phyloP scores from a whole-genome alignment of 2,797 vertebrate genomes.

The Geotrypetes seraphini region DNA sequence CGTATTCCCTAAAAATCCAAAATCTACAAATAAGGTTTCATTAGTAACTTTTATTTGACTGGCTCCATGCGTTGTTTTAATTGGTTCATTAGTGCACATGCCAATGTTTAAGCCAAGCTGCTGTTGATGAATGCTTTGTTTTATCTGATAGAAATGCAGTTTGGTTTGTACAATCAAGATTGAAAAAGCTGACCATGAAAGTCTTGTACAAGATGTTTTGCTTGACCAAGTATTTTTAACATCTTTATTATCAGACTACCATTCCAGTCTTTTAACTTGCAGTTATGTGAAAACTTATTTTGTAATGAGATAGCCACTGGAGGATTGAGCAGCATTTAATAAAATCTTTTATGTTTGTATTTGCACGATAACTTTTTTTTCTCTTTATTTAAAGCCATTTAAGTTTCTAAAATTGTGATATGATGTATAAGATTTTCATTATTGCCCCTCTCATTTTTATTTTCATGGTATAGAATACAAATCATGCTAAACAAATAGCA shows the following conservation, averaged over 20 bases:
- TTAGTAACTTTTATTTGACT: too few relatives aligned
- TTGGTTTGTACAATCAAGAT: slow-evolving; percentile 23
- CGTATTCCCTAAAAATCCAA: too few relatives aligned
- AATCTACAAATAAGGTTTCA: too few relatives aligned
- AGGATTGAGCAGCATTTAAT: slow-evolving; percentile 82
- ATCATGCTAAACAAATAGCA: too few relatives aligned
- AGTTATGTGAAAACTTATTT: slow-evolving; percentile 74
- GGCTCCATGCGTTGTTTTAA: too few relatives aligned
- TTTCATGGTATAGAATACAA: too few relatives aligned
- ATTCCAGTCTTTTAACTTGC: slow-evolving; percentile 79
- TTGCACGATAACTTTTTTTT: too few relatives aligned
- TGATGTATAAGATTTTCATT: too few relatives aligned
- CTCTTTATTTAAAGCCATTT: too few relatives aligned
- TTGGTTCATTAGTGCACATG: too few relatives aligned
- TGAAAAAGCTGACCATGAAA: slow-evolving; percentile 23
- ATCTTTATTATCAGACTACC: slow-evolving; percentile 75
- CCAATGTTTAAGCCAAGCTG: not conserved
- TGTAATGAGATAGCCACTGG: slow-evolving; percentile 77
- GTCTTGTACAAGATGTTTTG: slow-evolving; percentile 49
- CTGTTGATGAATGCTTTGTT: slow-evolving; percentile 29
- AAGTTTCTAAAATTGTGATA: too few relatives aligned
- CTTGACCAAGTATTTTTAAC: slow-evolving; percentile 55
- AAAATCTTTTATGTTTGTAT: slow-evolving; percentile 95
- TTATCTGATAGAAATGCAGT: slow-evolving; percentile 42
- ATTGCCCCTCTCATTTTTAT: too few relatives aligned